Percentiles rank a stretch among this genome's conserved stretches.
Evolutionary conservation across 2,888 invertebrate genomes (phyloP).

Genomic region (Scaptomyza reducta): DNA sequence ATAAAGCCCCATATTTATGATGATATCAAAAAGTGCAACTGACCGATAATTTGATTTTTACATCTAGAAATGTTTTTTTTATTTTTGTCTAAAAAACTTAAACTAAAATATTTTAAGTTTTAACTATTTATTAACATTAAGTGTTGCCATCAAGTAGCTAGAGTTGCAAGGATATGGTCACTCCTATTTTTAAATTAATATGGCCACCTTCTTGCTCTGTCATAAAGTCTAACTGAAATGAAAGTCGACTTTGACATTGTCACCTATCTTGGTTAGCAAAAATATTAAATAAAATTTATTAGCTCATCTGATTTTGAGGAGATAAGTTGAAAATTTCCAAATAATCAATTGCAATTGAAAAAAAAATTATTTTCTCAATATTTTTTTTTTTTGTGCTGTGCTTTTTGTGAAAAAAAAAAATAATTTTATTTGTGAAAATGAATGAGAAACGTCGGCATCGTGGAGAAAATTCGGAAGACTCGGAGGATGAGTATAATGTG

Average conservation of each 20-base stretch:
- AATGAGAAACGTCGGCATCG: slow-evolving; percentile 22
- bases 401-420: no score
- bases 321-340: not conserved
- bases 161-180: not conserved
- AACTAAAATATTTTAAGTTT: no score
- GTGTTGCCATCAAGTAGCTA: no score
- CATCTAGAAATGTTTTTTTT: slow-evolving; percentile 7
- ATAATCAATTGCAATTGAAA: not conserved
- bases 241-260: no score
- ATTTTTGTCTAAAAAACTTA: no score
- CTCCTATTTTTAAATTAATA: not conserved
- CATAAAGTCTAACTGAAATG: not conserved
- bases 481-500: not conserved
- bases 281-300: slow-evolving; percentile 4
- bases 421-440: slow-evolving; percentile 19
- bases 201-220: not conserved
- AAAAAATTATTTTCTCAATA: no score
- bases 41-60: slow-evolving; percentile 22
- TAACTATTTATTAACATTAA: no score
- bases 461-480: slow-evolving; percentile 2
- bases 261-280: not conserved
- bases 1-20: slow-evolving; percentile 69
- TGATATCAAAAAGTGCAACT: slow-evolving; percentile 11
- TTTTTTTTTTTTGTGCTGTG: no score
- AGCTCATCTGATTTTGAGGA: not conserved